Conservation (phyloP, 2,888 invertebrate genomes). For the Eucriotettix oculatus region DNA sequence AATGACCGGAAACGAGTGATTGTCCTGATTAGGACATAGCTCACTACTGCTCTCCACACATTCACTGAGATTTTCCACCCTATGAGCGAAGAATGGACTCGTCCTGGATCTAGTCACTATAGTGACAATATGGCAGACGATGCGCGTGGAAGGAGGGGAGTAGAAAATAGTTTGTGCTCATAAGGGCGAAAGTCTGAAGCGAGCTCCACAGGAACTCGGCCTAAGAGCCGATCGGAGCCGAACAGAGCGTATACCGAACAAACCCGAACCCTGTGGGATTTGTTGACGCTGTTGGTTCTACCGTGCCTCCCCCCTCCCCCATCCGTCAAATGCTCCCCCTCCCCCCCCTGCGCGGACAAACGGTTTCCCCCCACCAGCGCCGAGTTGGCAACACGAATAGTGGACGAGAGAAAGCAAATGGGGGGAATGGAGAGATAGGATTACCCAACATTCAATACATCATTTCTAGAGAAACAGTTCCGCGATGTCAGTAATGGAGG, state of each 20-base stretch:
- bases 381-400: conserved; percentile 3
- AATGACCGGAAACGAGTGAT: too few species aligned
- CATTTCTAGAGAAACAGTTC: too few species aligned
- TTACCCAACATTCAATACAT: too few species aligned
- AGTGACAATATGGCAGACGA: background rate
- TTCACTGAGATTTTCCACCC: background rate
- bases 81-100: background rate
- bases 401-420: conserved; percentile 5
- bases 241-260: background rate
- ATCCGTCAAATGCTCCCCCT: conserved; percentile 1
- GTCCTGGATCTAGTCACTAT: background rate
- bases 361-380: background rate
- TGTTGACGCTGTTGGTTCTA: background rate
- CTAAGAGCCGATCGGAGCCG: background rate
- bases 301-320: background rate
- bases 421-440: background rate
- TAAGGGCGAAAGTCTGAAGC: background rate
- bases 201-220: background rate
- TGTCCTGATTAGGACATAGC: too few species aligned
- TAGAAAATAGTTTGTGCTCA: background rate
- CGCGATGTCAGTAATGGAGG: too few species aligned
- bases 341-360: background rate
- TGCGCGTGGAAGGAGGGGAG: background rate
- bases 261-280: background rate
- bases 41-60: background rate